These are phyloP conservation scores for Calyptomena viridis DNA, from an alignment of 2,113 vertebrate species.

Conservation along the genomic window DNA sequence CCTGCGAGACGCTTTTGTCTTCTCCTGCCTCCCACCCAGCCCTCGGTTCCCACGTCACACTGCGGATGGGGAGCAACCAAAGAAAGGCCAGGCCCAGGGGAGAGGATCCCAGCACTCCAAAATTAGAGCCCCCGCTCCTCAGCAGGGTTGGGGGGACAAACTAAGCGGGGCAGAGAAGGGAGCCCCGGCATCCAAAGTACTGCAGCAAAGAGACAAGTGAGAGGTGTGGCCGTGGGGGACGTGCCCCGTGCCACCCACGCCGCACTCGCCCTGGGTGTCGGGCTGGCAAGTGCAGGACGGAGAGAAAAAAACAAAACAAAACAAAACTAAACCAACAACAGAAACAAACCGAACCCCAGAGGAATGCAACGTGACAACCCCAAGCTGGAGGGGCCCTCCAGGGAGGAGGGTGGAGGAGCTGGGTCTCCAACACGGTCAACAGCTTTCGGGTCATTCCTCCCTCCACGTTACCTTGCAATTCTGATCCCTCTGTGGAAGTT, in stretches of 20 bases:
- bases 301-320: background rate
- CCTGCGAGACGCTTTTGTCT: background rate
- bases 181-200: background rate
- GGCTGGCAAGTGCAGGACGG: constrained; percentile 20
- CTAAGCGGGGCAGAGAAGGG: background rate
- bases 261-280: background rate
- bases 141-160: background rate
- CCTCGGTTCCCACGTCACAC: background rate
- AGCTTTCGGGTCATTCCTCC: constrained; percentile 51
- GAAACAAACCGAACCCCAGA: constrained; percentile 51
- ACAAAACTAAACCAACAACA: background rate
- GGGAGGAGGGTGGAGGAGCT: constrained; percentile 40
- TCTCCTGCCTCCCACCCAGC: background rate
- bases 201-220: background rate
- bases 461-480: constrained; percentile 46
- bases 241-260: background rate
- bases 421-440: background rate
- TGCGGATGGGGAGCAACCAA: background rate
- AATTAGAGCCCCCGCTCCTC: background rate
- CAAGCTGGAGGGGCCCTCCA: constrained; percentile 57
- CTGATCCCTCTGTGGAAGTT: constrained; percentile 51
- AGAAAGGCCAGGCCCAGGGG: background rate
- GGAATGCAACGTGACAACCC: constrained; percentile 53
- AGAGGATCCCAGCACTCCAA: background rate
- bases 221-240: background rate